A percentile compares a stretch with the other conserved stretches of the same genome.
Evolutionary conservation across 2,888 invertebrate species (phyloP).

Genomic region (Clunio marinus): DNA sequence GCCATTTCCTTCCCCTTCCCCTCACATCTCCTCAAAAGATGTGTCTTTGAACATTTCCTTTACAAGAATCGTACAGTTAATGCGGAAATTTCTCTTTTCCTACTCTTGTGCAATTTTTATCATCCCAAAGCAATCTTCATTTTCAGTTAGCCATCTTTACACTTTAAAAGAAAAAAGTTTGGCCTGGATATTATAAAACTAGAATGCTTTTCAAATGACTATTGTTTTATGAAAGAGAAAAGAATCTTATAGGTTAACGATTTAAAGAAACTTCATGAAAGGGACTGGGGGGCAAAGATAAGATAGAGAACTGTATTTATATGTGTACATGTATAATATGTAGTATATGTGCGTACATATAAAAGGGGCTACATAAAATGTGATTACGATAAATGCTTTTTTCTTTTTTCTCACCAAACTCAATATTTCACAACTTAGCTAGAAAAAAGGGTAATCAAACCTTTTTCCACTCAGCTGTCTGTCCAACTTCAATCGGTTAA

Average conservation of each 20-base stretch:
- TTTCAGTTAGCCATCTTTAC: too few relatives aligned
- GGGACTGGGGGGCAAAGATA: too few relatives aligned
- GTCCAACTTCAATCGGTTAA: not conserved
- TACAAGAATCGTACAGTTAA: conserved; percentile 2
- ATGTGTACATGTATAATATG: too few relatives aligned
- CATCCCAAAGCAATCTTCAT: not conserved
- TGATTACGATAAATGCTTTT: conserved; percentile 15
- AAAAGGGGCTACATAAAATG: conserved; percentile 10
- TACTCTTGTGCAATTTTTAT: not conserved
- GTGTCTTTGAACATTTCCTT: conserved; percentile 16
- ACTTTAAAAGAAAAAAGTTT: not conserved
- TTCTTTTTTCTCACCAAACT: not conserved
- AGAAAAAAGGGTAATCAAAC: conserved; percentile 7
- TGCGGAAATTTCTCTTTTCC: conserved; percentile 28
- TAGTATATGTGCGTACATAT: too few relatives aligned
- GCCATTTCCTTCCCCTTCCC: not conserved
- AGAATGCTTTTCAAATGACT: too few relatives aligned
- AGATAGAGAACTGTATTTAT: too few relatives aligned
- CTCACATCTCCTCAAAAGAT: not conserved
- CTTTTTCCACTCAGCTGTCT: not conserved
- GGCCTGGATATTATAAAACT: too few relatives aligned
- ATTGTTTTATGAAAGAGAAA: too few relatives aligned
- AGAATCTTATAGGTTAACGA: too few relatives aligned
- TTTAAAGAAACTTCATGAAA: too few relatives aligned
- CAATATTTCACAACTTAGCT: not conserved